Evolutionary conservation across 2,888 invertebrate species (phyloP).

Genomic region (Autographa pulchrina): DNA sequence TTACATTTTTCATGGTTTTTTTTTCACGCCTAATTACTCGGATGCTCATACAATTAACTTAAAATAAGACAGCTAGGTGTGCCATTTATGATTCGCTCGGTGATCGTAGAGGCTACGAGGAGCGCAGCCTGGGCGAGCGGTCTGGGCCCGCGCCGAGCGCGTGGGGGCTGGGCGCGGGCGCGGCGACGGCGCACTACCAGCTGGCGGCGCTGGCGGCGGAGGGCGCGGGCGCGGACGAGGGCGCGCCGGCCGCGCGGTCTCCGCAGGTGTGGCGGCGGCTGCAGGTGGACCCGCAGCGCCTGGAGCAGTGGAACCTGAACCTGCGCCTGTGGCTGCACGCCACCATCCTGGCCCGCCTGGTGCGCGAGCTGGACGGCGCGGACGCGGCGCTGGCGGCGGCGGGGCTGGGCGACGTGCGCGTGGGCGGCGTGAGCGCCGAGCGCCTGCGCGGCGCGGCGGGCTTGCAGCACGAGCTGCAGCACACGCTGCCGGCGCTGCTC

Average conservation of each 20-base stretch:
- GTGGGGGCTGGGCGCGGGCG: conserved; percentile 70
- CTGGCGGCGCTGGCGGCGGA: conserved; percentile 55
- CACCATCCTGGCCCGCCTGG: conserved; percentile 94
- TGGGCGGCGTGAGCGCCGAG: conserved; percentile 74
- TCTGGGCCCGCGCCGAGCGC: conserved; percentile 18
- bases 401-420: conserved; percentile 60
- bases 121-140: conserved; percentile 70
- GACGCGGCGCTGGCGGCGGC: conserved; percentile 91
- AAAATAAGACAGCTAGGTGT: no score
- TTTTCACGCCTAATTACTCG: not conserved
- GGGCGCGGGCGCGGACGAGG: conserved; percentile 69
- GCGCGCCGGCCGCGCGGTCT: conserved; percentile 63
- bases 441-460: conserved; percentile 78
- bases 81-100: conserved; percentile 71
- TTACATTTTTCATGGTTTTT: not conserved
- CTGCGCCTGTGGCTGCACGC: conserved; percentile 93
- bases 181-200: conserved; percentile 59
- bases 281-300: conserved; percentile 91
- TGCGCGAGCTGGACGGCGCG: conserved; percentile 92
- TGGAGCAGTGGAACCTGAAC: conserved; percentile 92
- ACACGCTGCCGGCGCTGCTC: conserved; percentile 91
- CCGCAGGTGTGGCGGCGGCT: conserved; percentile 89
- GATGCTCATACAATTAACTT: no score
- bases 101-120: conserved; percentile 61
- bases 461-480: conserved; percentile 53